Conservation (phyloP, 1,140 invertebrate genomes). For the Melanaphis sacchari region DNA sequence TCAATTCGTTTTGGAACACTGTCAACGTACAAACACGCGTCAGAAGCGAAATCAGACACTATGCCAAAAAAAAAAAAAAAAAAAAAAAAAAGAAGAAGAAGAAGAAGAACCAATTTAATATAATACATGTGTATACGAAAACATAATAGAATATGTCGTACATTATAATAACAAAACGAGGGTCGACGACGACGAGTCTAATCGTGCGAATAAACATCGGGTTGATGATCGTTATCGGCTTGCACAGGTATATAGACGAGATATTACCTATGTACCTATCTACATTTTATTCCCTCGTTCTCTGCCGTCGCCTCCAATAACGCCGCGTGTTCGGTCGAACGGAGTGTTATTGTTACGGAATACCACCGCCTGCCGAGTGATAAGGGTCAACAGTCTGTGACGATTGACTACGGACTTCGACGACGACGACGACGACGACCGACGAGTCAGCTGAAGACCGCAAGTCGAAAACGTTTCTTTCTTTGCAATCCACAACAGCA, state of each 20-base stretch:
- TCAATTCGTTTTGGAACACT: constrained; percentile 49
- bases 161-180: constrained; percentile 33
- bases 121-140: neutral
- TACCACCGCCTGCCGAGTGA: neutral
- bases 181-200: constrained; percentile 37
- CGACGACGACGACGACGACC: neutral
- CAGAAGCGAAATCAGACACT: constrained; percentile 13
- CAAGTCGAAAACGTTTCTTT: neutral
- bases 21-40: constrained; percentile 8
- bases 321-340: neutral
- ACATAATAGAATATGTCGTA: constrained; percentile 9
- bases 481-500: neutral
- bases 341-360: neutral
- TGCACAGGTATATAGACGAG: neutral
- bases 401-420: neutral
- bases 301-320: neutral
- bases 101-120: neutral
- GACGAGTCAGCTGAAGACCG: neutral
- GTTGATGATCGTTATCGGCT: constrained; percentile 34
- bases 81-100: neutral
- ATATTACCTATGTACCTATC: neutral
- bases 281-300: neutral
- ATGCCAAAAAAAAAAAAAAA: constrained; percentile 40
- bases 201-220: constrained; percentile 51
- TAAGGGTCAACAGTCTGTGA: neutral